Evolutionary conservation across 2,797 vertebrate genomes (phyloP).

Genomic region (Hoplostethus mediterraneus): DNA sequence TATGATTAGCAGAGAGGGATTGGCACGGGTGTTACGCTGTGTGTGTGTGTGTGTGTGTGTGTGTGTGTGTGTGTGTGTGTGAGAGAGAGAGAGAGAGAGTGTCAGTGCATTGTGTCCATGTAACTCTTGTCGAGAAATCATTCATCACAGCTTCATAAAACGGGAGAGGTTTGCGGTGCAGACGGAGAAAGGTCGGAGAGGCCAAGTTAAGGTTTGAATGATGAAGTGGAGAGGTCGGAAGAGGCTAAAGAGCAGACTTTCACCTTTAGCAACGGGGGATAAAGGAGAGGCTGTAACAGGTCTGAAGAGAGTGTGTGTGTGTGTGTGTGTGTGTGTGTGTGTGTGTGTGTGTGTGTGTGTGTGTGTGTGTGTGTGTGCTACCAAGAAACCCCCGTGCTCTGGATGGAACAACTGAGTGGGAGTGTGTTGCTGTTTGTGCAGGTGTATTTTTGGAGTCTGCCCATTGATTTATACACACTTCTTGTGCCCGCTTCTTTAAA

Average conservation of each 20-base stretch:
- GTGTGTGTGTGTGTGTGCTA: neutral
- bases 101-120: constrained; percentile 13
- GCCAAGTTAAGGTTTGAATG: neutral
- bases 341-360: neutral
- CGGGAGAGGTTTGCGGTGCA: neutral
- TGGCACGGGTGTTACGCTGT: neutral
- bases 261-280: neutral
- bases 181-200: neutral
- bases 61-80: neutral
- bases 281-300: neutral
- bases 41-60: neutral
- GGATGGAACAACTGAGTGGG: constrained; percentile 24
- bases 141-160: constrained; percentile 13
- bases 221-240: constrained; percentile 11
- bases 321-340: neutral
- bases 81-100: too few relatives aligned
- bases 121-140: constrained; percentile 20
- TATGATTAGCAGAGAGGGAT: constrained; percentile 35
- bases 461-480: constrained; percentile 41
- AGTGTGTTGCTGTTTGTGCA: constrained; percentile 31
- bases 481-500: constrained; percentile 4
- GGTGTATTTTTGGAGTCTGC: constrained; percentile 22
- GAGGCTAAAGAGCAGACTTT: neutral
- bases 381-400: neutral
- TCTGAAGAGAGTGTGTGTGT: neutral